A percentile compares a stretch with the other conserved stretches of the same genome.
phyloP scores from a whole-genome alignment of 2,888 invertebrate species.

The Athetis lepigone region DNA sequence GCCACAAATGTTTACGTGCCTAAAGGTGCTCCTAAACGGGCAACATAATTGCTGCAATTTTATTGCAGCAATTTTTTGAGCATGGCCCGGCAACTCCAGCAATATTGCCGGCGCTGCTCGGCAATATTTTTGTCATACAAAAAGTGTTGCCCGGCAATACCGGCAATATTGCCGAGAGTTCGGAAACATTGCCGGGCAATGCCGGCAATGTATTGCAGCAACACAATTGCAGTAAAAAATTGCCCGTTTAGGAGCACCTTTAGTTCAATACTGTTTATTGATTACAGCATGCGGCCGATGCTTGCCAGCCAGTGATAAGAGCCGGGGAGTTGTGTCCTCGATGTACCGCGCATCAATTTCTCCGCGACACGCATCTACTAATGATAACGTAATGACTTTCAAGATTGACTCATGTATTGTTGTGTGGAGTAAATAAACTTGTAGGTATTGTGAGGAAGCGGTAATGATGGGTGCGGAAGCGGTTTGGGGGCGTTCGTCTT shows the following conservation, averaged over 20 bases:
- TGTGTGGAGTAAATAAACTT: constrained; percentile 78
- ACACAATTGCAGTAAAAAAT: no score
- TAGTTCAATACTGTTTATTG: constrained; percentile 83
- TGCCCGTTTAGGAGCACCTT: no score
- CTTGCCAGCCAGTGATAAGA: constrained; percentile 74
- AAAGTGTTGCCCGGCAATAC: no score
- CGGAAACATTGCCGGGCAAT: no score
- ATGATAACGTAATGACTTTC: constrained; percentile 86
- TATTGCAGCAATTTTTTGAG: no score
- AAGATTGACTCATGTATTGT: constrained; percentile 83
- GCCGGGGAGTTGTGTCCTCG: constrained; percentile 64
- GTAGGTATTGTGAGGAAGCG: constrained; percentile 49
- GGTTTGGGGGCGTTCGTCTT: constrained; percentile 17
- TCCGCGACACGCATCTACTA: constrained; percentile 73
- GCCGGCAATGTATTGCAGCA: no score
- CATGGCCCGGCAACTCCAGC: no score
- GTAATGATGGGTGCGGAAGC: constrained; percentile 32
- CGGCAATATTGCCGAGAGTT: no score
- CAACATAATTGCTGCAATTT: no score
- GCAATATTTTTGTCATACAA: no score
- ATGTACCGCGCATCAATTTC: constrained; percentile 79
- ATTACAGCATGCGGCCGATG: constrained; percentile 79
- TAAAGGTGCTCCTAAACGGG: no score
- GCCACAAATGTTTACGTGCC: constrained; percentile 70
- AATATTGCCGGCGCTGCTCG: no score